Evolutionary conservation across 1,140 invertebrate genomes (phyloP).

Genomic region (Drosophila mayri): DNA sequence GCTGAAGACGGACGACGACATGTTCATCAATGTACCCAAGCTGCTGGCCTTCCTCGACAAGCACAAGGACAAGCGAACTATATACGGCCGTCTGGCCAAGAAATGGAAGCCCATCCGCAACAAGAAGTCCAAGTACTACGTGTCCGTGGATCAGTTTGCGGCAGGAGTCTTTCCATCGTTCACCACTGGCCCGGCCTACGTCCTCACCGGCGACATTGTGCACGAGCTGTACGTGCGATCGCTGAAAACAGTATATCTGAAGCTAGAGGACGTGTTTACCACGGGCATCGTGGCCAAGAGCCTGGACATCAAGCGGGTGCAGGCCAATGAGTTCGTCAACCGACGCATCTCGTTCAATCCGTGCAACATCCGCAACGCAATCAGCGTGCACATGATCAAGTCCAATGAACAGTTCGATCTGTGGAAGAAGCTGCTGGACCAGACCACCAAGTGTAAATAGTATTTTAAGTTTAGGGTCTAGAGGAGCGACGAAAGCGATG

Average conservation of each 20-base stretch:
- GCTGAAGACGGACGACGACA: constrained; percentile 96
- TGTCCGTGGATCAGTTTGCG: constrained; percentile 91
- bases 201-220: constrained; percentile 90
- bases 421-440: constrained; percentile 94
- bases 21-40: constrained; percentile 95
- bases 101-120: constrained; percentile 95
- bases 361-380: constrained; percentile 92
- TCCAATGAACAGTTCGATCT: constrained; percentile 95
- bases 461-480: constrained; percentile 78
- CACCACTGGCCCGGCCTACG: constrained; percentile 94
- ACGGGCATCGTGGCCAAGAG: constrained; percentile 94
- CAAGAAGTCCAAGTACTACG: constrained; percentile 94
- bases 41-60: constrained; percentile 90
- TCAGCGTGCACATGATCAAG: constrained; percentile 96
- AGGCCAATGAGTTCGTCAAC: constrained; percentile 94
- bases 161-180: constrained; percentile 92
- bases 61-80: constrained; percentile 89
- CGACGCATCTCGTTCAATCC: constrained; percentile 91
- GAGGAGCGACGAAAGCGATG: neutral
- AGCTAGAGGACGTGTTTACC: constrained; percentile 95
- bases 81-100: constrained; percentile 93
- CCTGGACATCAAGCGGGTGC: constrained; percentile 89
- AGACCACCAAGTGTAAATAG: constrained; percentile 91
- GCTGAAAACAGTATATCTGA: constrained; percentile 90
- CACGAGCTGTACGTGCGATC: constrained; percentile 89